Base-by-base conservation (phyloP, 2,888 invertebrate genomes). In the Keiferia lycopersicella region DNA sequence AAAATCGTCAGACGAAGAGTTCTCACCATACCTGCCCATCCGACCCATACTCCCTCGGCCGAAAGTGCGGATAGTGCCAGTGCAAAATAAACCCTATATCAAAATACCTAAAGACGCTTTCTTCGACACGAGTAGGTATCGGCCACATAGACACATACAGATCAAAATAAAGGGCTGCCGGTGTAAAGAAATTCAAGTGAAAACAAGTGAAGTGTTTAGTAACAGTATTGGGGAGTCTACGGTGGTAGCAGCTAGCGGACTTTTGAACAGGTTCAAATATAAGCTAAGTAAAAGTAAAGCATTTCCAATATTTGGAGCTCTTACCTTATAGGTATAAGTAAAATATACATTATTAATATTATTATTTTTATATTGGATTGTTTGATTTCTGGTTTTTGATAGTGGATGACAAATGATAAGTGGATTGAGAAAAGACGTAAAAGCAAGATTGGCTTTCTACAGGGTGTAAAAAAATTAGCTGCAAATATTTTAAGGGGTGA, bases 211-310 rank as follows among this genome's bases (percentile, higher is more conserved):
- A 22, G 20, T 22, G 20, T 30, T 11, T 16, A 50, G 34, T 50
- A 34, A 45, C 8, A n/a, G 16, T 45, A n/a, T n/a, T 16, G 61
- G 12, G 12, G 22, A 60, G 4, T 67, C 66, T 41, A 78, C 78
- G 10, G 83, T 83, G 0, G 75, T 86, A 0, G 76, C 86, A 0
- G 91, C 89, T 0, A 83, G 83, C 61, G 91, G 91, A 34, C 68
- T 86, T 1, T 75, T 92, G 53, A 80, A 87, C 74, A 85, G 91
- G 66, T 92, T 92, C 82, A 89, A 79, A 75, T 91, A 85, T 77
- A 89, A 78, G 75, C 66, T 86, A 66, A 84, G 79, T 57, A 81
- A 83, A 67, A 67, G 74, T 63, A 79, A 70, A 68, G 68, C 77
- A 50, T 83, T 86, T 81, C 89, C 91, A 76, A 82, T 87, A 78